These are phyloP conservation scores for Carterocephalus palaemon DNA, from an alignment of 2,888 invertebrate genomes.

Conservation along the genomic window DNA sequence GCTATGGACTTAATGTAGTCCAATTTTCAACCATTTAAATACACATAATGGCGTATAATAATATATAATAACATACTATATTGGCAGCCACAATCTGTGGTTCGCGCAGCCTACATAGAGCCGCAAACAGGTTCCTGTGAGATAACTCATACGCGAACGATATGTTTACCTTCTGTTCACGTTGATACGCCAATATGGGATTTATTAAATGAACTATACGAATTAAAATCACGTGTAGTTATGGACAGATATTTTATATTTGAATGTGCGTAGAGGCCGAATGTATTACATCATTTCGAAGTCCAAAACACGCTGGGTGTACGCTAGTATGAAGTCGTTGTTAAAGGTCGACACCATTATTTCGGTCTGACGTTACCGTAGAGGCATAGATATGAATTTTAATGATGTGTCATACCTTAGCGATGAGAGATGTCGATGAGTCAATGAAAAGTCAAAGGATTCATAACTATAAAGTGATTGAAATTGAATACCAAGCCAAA, in stretches of 20 bases:
- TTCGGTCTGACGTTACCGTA: constrained; percentile 5
- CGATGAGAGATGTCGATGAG: constrained; percentile 8
- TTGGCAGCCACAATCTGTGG: constrained; percentile 7
- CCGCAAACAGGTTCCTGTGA: constrained; percentile 28
- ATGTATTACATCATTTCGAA: constrained; percentile 13
- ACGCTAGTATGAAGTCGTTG: neutral
- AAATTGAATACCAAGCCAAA: no score
- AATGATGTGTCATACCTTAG: constrained; percentile 3
- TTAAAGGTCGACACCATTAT: constrained; percentile 10
- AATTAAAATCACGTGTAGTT: constrained; percentile 5
- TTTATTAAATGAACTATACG: constrained; percentile 11
- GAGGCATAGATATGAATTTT: constrained; percentile 7
- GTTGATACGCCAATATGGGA: constrained; percentile 11
- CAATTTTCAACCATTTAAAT: no score
- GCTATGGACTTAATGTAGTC: constrained; percentile 4
- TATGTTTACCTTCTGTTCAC: constrained; percentile 11
- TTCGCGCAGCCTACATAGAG: constrained; percentile 19
- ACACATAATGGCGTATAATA: constrained; percentile 1
- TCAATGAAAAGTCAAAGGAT: no score
- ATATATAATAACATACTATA: constrained; percentile 10
- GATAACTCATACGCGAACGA: constrained; percentile 23
- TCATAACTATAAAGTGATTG: no score
- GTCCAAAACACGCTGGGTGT: constrained; percentile 15
- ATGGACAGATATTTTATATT: constrained; percentile 4
- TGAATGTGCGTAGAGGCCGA: constrained; percentile 14